These are phyloP conservation scores for Scaptomyza pallida DNA, from an alignment of 1,140 invertebrate species.

Conservation along the genomic window DNA sequence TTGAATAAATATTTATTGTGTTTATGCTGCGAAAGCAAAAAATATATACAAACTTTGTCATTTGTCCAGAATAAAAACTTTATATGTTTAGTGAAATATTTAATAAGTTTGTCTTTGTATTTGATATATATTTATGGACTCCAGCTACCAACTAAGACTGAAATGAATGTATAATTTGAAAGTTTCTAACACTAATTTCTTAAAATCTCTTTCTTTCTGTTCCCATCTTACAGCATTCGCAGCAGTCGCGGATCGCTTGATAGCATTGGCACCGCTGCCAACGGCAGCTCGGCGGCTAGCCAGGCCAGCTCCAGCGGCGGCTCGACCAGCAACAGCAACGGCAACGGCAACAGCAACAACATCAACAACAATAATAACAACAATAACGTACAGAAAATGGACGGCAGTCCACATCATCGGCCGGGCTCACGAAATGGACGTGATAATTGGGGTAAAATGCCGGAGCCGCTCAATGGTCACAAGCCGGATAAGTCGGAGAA, in stretches of 20 bases:
- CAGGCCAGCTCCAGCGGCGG: slow-evolving; percentile 80
- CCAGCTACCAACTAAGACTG: too few species aligned
- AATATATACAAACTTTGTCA: too few species aligned
- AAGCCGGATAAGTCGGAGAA: slow-evolving; percentile 75
- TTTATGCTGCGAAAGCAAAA: too few species aligned
- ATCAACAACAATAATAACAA: slow-evolving; percentile 60
- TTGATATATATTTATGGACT: too few species aligned
- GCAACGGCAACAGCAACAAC: slow-evolving; percentile 54
- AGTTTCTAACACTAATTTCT: not conserved
- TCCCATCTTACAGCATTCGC: slow-evolving; percentile 64
- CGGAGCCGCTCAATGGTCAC: slow-evolving; percentile 79
- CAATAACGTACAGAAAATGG: slow-evolving; percentile 57
- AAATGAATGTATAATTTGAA: too few species aligned
- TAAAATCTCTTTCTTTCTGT: slow-evolving; percentile 5
- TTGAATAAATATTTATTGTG: too few species aligned
- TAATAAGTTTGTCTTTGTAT: too few species aligned
- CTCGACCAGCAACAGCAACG: slow-evolving; percentile 48
- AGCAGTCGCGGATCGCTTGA: slow-evolving; percentile 82
- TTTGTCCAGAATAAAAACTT: too few species aligned
- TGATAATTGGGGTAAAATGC: slow-evolving; percentile 83
- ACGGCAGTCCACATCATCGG: slow-evolving; percentile 73
- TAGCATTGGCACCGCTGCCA: slow-evolving; percentile 78
- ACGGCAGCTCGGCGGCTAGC: slow-evolving; percentile 74
- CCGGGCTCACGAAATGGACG: slow-evolving; percentile 78
- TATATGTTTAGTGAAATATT: too few species aligned